Evolutionary conservation across 2,888 invertebrate species (phyloP), one percentile per base, ranked within the genome.

Genomic region (Rhamphomyia laevipes): DNA sequence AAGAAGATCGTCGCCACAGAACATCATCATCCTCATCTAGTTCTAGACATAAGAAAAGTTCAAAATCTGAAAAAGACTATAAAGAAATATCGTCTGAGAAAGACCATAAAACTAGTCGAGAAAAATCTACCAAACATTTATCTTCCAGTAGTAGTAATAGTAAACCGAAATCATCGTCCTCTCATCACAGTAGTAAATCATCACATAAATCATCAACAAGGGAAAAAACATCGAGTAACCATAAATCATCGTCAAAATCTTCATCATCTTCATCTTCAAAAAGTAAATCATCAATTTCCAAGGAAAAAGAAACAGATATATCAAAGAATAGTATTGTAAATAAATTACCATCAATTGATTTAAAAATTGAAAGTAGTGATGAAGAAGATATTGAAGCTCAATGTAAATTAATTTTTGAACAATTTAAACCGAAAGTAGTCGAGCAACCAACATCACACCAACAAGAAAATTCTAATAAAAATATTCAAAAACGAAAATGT

Each of bases 351-450:
- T 13, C 18, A 18, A 3, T 21, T 2, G 42, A 42, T n/a, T 15
- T 21, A n/a, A n/a, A 35, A 23, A 15, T 42, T 15, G 42, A n/a
- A 15, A 21, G 21, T 3, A 42, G 21, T 23, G 80, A 82, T 62
- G 80, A 82, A 57, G 81, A 80, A 54, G 80, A 83, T 55, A 81
- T 88, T 51, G 81, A 84, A 61, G 80, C 84, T 58, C 88, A 92
- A 68, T 92, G 92, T 67, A 80, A 85, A 61, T 82, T 78, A 71
- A 90, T 92, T 59, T 92, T 89, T 70, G 86, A 88, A 68, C 86
- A 89, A 70, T 80, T 84, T 69, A 78, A 80, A 49, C 59, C 57
- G 33, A 58, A 65, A 46, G 44, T 48, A 11, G 45, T 41, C 13
- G 47, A 48, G 13, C 38, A 41, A 11, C 16, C 41, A 16, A 43